phyloP scores from a whole-genome alignment of 2,888 invertebrate species.

The Dryadula phaetusa region DNA sequence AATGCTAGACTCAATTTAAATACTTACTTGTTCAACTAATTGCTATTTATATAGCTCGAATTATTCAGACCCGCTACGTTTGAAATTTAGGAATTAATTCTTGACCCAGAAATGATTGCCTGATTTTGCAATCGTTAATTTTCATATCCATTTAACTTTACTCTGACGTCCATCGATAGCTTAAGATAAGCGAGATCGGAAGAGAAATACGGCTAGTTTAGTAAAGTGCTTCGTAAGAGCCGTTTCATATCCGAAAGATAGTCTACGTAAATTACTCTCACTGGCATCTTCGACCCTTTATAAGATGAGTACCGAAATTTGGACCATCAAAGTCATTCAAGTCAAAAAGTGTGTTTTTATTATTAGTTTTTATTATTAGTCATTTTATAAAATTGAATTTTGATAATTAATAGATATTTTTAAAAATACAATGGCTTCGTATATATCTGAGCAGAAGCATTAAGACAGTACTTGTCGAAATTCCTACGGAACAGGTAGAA shows the following conservation, averaged over 20 bases:
- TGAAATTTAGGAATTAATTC: constrained; percentile 69
- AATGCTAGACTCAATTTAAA: constrained; percentile 18
- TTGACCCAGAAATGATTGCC: constrained; percentile 58
- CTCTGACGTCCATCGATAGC: constrained; percentile 52
- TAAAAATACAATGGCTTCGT: no score
- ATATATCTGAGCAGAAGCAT: no score
- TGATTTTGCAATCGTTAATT: constrained; percentile 64
- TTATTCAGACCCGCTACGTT: constrained; percentile 48
- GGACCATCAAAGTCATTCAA: not conserved
- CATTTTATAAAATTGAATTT: no score
- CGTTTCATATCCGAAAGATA: constrained; percentile 36
- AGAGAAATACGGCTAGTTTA: constrained; percentile 53
- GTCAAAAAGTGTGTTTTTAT: not conserved
- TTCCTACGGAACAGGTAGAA: no score
- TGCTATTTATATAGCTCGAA: constrained; percentile 32
- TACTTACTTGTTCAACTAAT: constrained; percentile 31
- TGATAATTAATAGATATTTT: no score
- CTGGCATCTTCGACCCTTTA: constrained; percentile 14
- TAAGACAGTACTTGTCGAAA: no score
- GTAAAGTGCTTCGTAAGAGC: constrained; percentile 46
- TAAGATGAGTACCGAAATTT: constrained; percentile 1
- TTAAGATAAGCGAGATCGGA: constrained; percentile 57
- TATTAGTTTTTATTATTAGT: no score
- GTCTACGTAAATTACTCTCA: constrained; percentile 38
- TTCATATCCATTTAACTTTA: constrained; percentile 75